A percentile compares a stretch with the other conserved stretches of the same genome.
phyloP scores from a whole-genome alignment of 2,888 invertebrate species.

The Drosophila bunnanda region DNA sequence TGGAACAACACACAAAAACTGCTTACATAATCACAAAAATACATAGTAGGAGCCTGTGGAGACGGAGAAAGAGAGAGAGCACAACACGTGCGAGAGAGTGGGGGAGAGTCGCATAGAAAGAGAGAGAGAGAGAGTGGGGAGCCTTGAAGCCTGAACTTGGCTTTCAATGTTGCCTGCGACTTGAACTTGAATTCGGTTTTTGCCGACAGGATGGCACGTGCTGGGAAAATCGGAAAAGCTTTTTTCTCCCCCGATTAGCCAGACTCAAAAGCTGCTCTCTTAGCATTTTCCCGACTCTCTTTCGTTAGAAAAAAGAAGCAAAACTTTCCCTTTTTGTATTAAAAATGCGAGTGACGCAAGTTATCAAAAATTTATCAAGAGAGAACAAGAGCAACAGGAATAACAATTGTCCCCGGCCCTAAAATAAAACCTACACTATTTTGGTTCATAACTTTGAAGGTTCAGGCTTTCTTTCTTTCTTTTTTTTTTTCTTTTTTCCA shows the following conservation, averaged over 20 bases:
- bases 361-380: conserved; percentile 71
- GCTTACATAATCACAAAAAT: conserved; percentile 73
- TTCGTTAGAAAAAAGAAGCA: neutral
- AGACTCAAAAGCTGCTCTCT: conserved; percentile 14
- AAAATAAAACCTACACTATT: conserved; percentile 29
- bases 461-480: conserved; percentile 1
- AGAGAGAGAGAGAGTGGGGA: conserved; percentile 34
- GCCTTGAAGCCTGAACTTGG: conserved; percentile 78
- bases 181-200: conserved; percentile 73
- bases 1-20: conserved; percentile 43
- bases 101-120: conserved; percentile 14
- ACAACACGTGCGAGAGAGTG: conserved; percentile 21
- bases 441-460: conserved; percentile 24
- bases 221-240: conserved; percentile 35
- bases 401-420: conserved; percentile 56
- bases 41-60: conserved; percentile 24
- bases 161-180: conserved; percentile 74
- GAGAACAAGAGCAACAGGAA: conserved; percentile 45
- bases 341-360: conserved; percentile 79
- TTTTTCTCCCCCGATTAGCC: conserved; percentile 6
- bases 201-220: conserved; percentile 36
- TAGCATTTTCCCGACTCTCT: conserved; percentile 20
- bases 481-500: neutral
- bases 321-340: conserved; percentile 47
- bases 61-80: conserved; percentile 18